Evolutionary conservation across 2,113 vertebrate genomes (phyloP).

Genomic region (Piaya cayana): DNA sequence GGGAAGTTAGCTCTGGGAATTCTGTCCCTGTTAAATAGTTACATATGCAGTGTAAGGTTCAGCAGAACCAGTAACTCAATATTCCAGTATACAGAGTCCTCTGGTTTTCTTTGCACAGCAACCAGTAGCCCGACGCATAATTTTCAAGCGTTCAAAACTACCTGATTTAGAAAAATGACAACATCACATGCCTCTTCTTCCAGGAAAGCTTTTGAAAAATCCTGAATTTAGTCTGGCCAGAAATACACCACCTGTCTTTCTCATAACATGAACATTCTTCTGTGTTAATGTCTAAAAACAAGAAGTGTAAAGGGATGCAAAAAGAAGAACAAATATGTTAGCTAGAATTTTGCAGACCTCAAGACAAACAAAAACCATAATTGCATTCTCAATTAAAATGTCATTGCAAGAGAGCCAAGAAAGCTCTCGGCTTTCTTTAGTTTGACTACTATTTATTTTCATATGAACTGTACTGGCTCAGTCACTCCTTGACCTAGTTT

Average conservation of each 20-base stretch:
- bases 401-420: background rate
- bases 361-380: background rate
- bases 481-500: constrained; percentile 3
- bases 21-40: background rate
- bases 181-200: background rate
- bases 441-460: background rate
- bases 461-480: background rate
- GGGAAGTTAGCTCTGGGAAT: background rate
- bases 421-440: background rate
- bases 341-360: background rate
- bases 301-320: background rate
- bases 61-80: background rate
- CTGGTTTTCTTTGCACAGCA: background rate
- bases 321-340: background rate
- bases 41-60: background rate
- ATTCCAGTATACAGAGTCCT: background rate
- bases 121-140: background rate
- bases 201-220: background rate
- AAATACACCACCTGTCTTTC: background rate
- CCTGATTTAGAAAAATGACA: background rate
- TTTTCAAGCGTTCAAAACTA: background rate
- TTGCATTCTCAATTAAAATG: background rate
- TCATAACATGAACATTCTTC: background rate
- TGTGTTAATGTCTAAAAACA: background rate
- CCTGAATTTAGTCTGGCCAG: background rate